Percentiles rank a stretch among this genome's conserved stretches.
Conservation (phyloP, 2,113 vertebrate genomes). For the Tragelaphus strepsiceros region DNA sequence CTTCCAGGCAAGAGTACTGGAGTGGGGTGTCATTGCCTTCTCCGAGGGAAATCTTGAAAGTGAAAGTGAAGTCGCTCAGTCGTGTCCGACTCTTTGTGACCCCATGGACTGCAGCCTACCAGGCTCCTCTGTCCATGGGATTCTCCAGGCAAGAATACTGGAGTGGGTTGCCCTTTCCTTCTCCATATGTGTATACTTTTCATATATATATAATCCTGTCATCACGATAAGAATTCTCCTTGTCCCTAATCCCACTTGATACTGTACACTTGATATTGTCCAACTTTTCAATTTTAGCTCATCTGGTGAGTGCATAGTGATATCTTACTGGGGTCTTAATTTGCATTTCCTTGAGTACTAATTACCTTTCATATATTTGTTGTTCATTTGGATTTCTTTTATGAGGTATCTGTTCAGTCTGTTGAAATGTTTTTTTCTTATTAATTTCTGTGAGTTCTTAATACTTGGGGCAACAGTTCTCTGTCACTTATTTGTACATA, state of each 20-base stretch:
- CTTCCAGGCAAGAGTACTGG: too few species aligned
- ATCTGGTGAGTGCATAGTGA: background rate
- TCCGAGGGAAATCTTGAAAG: too few species aligned
- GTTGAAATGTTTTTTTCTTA: background rate
- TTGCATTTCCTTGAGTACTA: background rate
- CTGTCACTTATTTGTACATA: background rate
- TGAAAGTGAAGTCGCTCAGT: too few species aligned
- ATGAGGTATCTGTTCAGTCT: background rate
- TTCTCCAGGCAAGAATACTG: too few species aligned
- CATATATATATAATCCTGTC: background rate
- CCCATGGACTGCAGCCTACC: too few species aligned
- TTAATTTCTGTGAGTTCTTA: background rate
- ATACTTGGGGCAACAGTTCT: background rate
- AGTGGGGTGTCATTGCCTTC: too few species aligned
- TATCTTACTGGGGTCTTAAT: background rate
- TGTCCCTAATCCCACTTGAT: background rate
- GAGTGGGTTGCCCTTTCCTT: too few species aligned
- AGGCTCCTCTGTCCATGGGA: too few species aligned
- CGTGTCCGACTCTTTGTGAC: too few species aligned
- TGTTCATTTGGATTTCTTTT: slow-evolving; percentile 16
- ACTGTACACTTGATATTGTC: background rate
- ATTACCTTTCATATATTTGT: background rate
- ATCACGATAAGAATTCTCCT: background rate
- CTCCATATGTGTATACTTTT: background rate
- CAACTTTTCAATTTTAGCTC: background rate